A percentile compares a stretch with the other conserved stretches of the same genome.
Evolutionary conservation across 2,888 invertebrate genomes (phyloP).

Genomic region (Clistopyga incitator): DNA sequence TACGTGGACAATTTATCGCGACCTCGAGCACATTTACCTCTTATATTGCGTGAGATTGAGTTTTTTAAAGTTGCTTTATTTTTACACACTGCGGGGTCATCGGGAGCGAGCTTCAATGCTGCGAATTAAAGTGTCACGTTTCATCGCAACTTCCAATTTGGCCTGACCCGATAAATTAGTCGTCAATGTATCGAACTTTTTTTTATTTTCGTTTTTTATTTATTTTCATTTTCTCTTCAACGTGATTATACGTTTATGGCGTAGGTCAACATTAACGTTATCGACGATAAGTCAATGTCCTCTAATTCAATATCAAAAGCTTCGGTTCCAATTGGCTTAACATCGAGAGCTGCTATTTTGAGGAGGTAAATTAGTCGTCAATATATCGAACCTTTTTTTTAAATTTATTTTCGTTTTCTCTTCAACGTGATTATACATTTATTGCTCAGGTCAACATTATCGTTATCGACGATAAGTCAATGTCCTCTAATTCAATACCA

Average conservation of each 20-base stretch:
- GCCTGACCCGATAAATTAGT: slow-evolving; percentile 2
- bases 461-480: neutral
- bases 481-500: neutral
- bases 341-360: no score
- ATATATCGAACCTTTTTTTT: neutral
- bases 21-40: slow-evolving; percentile 1
- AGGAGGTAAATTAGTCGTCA: slow-evolving; percentile 2
- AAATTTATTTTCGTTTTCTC: neutral
- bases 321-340: no score
- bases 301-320: neutral
- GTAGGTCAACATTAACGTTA: neutral
- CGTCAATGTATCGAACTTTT: neutral
- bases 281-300: neutral
- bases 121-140: neutral
- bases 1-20: slow-evolving; percentile 22
- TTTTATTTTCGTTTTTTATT: neutral
- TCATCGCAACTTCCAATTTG: neutral
- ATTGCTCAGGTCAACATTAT: neutral
- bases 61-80: neutral
- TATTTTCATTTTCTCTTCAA: neutral
- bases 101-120: neutral
- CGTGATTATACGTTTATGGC: neutral
- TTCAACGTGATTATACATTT: neutral
- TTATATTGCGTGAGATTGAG: neutral
- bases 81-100: neutral